phyloP scores from a whole-genome alignment of 2,888 invertebrate genomes.

The Poecilobothrus nobilitatus region DNA sequence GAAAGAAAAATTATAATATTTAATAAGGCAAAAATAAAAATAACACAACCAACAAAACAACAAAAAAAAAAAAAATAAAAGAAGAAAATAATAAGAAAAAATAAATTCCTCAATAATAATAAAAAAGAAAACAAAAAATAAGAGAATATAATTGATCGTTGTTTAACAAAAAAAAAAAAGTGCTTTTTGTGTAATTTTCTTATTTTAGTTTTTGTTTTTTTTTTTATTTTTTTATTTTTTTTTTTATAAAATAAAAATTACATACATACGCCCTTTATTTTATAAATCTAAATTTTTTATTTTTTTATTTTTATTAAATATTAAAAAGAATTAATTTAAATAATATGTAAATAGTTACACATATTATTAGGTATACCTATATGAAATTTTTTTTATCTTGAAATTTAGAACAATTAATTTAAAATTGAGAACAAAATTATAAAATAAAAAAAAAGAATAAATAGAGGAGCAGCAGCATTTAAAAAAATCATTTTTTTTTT shows the following conservation, averaged over 20 bases:
- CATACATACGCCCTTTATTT: background rate
- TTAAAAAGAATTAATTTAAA: too few species aligned
- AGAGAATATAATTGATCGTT: slow-evolving; percentile 2
- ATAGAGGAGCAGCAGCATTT: too few species aligned
- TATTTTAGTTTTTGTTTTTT: background rate
- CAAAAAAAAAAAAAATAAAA: too few species aligned
- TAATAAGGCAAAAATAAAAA: background rate
- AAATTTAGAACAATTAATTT: too few species aligned
- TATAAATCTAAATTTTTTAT: too few species aligned
- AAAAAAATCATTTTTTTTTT: too few species aligned
- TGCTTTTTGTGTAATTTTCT: background rate
- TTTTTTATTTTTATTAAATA: too few species aligned
- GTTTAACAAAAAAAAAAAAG: background rate
- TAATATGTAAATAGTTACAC: too few species aligned
- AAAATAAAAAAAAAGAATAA: too few species aligned
- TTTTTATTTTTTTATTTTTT: background rate
- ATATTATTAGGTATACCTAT: too few species aligned
- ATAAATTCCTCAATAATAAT: background rate
- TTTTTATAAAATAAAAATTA: background rate
- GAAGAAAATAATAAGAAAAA: background rate
- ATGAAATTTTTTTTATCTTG: too few species aligned
- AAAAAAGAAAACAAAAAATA: background rate
- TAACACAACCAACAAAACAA: background rate
- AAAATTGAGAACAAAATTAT: too few species aligned
- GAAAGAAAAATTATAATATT: slow-evolving; percentile 6